phyloP scores from a whole-genome alignment of 2,113 vertebrate species.

The Cynocephalus volans region DNA sequence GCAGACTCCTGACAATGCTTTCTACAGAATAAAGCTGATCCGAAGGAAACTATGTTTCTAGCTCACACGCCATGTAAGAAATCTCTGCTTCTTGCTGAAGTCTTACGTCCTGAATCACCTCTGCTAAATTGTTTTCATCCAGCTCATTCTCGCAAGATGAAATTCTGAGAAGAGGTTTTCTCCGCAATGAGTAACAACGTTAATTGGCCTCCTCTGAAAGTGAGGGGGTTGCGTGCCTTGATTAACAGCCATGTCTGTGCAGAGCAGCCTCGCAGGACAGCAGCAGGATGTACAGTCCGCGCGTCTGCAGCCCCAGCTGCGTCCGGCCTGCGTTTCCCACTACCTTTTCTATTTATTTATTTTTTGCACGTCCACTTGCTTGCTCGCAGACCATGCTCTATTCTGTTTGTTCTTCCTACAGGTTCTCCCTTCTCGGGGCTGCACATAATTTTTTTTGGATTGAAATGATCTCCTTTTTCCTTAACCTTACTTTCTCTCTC shows the following conservation, averaged over 20 bases:
- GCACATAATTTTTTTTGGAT: not conserved
- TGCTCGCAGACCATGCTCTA: too few species aligned
- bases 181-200: slow-evolving; percentile 29
- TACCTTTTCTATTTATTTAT: too few species aligned
- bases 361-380: not conserved
- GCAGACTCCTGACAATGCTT: not conserved
- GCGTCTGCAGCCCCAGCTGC: not conserved
- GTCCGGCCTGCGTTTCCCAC: not conserved
- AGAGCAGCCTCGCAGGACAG: not conserved
- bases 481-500: not conserved
- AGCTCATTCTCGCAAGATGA: not conserved
- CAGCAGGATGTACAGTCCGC: not conserved
- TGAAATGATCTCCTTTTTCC: not conserved
- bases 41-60: not conserved
- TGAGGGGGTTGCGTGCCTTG: not conserved
- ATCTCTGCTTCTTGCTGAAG: not conserved
- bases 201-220: slow-evolving; percentile 14
- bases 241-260: not conserved
- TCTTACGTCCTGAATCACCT: not conserved
- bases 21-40: not conserved
- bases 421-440: not conserved
- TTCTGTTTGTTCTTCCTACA: not conserved
- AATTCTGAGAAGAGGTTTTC: slow-evolving; percentile 45
- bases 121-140: not conserved
- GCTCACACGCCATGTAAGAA: not conserved